Evolutionary conservation across 2,888 invertebrate species (phyloP).

Genomic region (Euplagia quadripunctaria): DNA sequence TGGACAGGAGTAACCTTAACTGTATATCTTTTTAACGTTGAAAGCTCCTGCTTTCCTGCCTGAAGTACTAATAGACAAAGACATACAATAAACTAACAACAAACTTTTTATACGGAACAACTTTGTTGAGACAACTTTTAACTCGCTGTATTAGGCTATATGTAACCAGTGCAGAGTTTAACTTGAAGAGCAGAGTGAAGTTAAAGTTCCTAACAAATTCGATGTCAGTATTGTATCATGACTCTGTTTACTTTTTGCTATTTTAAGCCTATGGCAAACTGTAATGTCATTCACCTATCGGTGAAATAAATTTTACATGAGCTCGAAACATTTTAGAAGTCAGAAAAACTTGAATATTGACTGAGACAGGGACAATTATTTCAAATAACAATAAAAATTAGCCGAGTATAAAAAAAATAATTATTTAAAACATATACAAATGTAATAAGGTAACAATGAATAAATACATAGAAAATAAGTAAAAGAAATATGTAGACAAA

Average conservation of each 20-base stretch:
- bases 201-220: constrained; percentile 15
- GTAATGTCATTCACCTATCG: background rate
- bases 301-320: background rate
- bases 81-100: constrained; percentile 9
- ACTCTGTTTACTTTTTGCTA: background rate
- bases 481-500: too few relatives aligned
- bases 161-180: too few relatives aligned
- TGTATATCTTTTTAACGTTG: background rate
- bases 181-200: constrained; percentile 12
- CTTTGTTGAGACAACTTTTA: constrained; percentile 19
- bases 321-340: background rate
- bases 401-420: background rate
- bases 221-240: background rate
- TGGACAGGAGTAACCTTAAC: background rate
- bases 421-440: too few relatives aligned
- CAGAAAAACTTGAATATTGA: background rate
- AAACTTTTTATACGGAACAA: constrained; percentile 10
- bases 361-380: background rate
- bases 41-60: too few relatives aligned
- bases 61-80: background rate
- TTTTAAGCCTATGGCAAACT: background rate
- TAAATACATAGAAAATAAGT: too few relatives aligned
- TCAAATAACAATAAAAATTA: background rate
- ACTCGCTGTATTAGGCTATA: constrained; percentile 13
- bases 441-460: background rate